Evolutionary conservation across 2,113 vertebrate genomes (phyloP).

Genomic region (Anoura caudifer): DNA sequence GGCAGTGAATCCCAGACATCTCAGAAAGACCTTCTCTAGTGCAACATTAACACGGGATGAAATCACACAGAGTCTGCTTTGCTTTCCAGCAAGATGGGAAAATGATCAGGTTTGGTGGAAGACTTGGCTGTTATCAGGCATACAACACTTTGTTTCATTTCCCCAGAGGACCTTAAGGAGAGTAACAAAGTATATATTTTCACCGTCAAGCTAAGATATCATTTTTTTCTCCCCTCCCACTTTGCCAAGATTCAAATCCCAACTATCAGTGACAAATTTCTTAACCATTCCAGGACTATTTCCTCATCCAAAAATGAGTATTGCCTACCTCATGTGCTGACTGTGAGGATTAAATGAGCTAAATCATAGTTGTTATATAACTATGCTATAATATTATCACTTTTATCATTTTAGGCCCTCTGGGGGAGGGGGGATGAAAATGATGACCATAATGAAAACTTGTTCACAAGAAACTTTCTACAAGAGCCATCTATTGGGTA

Average conservation of each 20-base stretch:
- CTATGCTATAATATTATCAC: neutral
- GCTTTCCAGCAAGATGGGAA: constrained; percentile 50
- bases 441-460: neutral
- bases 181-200: constrained; percentile 43
- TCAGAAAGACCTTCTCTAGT: neutral
- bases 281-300: neutral
- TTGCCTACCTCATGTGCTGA: neutral
- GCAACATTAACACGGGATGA: neutral
- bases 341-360: neutral
- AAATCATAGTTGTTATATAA: neutral
- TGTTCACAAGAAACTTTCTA: neutral
- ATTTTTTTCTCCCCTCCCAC: neutral
- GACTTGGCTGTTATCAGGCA: constrained; percentile 40
- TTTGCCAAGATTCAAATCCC: constrained; percentile 27
- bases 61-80: constrained; percentile 2
- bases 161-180: neutral
- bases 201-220: neutral
- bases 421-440: neutral
- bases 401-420: neutral
- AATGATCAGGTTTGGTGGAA: neutral
- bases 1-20: constrained; percentile 26
- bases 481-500: neutral
- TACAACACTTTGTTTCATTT: constrained; percentile 26
- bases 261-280: neutral
- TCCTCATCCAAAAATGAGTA: neutral